phyloP scores from a whole-genome alignment of 2,888 invertebrate genomes.

The Tortricodes alternella region DNA sequence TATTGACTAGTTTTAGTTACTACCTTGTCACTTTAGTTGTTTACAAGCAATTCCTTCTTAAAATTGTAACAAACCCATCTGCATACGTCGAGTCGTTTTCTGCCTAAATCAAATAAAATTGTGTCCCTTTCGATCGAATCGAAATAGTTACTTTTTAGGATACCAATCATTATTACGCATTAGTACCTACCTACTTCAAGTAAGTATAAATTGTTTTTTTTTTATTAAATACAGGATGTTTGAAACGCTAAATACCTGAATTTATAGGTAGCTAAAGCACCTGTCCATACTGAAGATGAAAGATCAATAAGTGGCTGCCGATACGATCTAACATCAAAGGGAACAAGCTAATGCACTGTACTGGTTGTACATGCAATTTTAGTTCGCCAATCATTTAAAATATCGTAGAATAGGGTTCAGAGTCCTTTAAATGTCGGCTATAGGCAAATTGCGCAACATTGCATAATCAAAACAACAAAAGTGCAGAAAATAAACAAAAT shows the following conservation, averaged over 20 bases:
- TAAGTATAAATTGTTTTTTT: too few relatives aligned
- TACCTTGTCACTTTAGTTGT: not conserved
- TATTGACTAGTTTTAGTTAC: not conserved
- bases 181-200: too few relatives aligned
- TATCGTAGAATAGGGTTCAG: not conserved
- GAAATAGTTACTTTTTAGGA: too few relatives aligned
- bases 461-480: constrained; percentile 8
- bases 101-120: too few relatives aligned
- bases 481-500: constrained; percentile 2
- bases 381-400: not conserved
- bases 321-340: constrained; percentile 12
- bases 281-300: not conserved
- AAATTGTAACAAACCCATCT: too few relatives aligned
- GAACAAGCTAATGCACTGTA: not conserved
- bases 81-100: too few relatives aligned
- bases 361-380: not conserved
- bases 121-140: too few relatives aligned
- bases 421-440: not conserved
- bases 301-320: not conserved
- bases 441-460: constrained; percentile 6
- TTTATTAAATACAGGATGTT: too few relatives aligned
- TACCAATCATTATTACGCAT: too few relatives aligned
- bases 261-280: not conserved
- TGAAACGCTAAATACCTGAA: not conserved
- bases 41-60: too few relatives aligned